A percentile compares a stretch with the other conserved stretches of the same genome.
Conservation (phyloP, 2,797 vertebrate genomes). For the Oryzias sinensis region DNA sequence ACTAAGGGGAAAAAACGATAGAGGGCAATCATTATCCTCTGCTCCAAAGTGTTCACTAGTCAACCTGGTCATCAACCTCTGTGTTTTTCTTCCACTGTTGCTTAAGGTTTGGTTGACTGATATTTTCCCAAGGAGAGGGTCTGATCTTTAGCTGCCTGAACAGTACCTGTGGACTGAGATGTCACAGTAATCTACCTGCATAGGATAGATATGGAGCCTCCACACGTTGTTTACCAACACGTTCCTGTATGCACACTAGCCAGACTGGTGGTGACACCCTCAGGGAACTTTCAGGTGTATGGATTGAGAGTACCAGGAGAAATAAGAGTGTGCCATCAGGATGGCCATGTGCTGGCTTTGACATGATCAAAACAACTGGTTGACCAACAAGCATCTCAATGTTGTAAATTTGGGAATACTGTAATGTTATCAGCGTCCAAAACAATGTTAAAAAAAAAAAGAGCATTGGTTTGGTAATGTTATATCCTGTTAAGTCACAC, state of each 20-base stretch:
- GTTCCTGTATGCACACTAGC: constrained; percentile 14
- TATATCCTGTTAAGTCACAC: too few relatives aligned
- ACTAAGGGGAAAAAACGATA: constrained; percentile 9
- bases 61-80: constrained; percentile 46
- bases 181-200: constrained; percentile 71
- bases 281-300: constrained; percentile 45
- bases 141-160: constrained; percentile 59
- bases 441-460: background rate
- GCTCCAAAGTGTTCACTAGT: constrained; percentile 38
- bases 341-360: constrained; percentile 49
- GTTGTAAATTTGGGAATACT: constrained; percentile 25
- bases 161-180: constrained; percentile 72
- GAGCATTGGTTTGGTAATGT: too few relatives aligned
- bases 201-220: constrained; percentile 59
- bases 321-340: constrained; percentile 57
- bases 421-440: constrained; percentile 3
- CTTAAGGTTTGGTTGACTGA: constrained; percentile 34
- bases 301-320: constrained; percentile 50
- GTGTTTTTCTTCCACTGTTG: constrained; percentile 23
- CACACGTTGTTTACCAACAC: constrained; percentile 19
- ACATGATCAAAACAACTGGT: constrained; percentile 35
- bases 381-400: constrained; percentile 34
- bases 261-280: constrained; percentile 48
- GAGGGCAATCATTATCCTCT: constrained; percentile 35
- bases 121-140: constrained; percentile 51